Base-by-base conservation (phyloP, 2,797 vertebrate species). In the Fratercula arctica region DNA sequence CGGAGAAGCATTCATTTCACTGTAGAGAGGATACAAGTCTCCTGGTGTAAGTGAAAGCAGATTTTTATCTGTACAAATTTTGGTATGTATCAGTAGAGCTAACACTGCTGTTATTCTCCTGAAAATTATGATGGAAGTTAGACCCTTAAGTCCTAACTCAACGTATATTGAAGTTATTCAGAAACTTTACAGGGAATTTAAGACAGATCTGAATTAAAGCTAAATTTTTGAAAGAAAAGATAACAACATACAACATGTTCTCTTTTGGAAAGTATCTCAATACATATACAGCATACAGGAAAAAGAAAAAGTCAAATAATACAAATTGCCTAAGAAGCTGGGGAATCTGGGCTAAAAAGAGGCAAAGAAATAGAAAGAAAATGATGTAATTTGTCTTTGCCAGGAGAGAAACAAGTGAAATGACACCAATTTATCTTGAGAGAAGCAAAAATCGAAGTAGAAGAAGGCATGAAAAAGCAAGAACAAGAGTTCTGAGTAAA, bases 381-480 rank as follows among this genome's bases (percentile, higher is more conserved):
- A 91, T 87, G 0, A 64, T 74, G 60, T 46, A 39, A 87, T 96
- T 95, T 93, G 15, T 84, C 91, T 93, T 76, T 85, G 63, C 18
- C 77, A 82, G 33, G 59, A 87, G 70, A 88, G n/a, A 29, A 94
- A 82, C 64, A 93, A 95, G 63, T 84, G 61, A 89, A 93, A 95
- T 87, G 60, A 82, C 59, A 89, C 39, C 59, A 41, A 93, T 95
- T 95, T 89, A 85, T 89, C 77, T 89, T 85, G 31, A 87, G 39
- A 79, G 53, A 89, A 90, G 51, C 29, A 93, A 94, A 91, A 87
- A 54, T 82, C 48, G 18, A 85, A 86, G 87, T 17, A 76, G 35
- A 45, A 48, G 16, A 21, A 8, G 9, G 10, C 43, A 89, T 41
- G n/a, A 85, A 85, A 96, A 86, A 6, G 16, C 29, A 91, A 61